Percentiles rank a stretch among this genome's conserved stretches.
phyloP scores from a whole-genome alignment of 1,140 invertebrate species.

The Bombus waltoni region DNA sequence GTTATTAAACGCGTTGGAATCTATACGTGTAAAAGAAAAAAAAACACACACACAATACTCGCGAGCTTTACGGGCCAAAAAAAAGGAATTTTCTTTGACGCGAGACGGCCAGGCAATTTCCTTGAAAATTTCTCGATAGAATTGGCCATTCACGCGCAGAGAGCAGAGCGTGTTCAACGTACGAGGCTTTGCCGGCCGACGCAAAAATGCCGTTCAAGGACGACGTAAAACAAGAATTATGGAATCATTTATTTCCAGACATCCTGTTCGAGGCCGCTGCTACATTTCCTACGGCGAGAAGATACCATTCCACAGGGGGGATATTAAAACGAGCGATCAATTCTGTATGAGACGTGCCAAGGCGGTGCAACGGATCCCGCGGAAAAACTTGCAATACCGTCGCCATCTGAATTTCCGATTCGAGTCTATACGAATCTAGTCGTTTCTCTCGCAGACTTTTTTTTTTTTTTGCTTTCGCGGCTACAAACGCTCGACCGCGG shows the following conservation, averaged over 20 bases:
- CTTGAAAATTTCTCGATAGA: conserved; percentile 13
- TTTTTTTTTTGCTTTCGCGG: background rate
- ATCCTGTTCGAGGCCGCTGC: conserved; percentile 6
- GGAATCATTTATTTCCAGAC: conserved; percentile 32
- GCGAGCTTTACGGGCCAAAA: background rate
- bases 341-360: conserved; percentile 5
- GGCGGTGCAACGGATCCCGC: background rate
- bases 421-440: background rate
- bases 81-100: background rate
- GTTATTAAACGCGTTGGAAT: background rate
- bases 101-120: background rate
- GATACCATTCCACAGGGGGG: conserved; percentile 10
- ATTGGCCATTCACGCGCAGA: background rate
- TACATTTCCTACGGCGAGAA: conserved; percentile 7
- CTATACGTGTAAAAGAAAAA: background rate
- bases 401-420: too few relatives aligned
- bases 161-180: background rate
- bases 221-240: conserved; percentile 27
- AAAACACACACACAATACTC: too few relatives aligned
- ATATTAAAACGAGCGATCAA: conserved; percentile 35
- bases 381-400: background rate
- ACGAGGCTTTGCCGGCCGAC: too few relatives aligned
- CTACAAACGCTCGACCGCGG: background rate
- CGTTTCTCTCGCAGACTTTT: background rate
- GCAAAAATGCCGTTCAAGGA: conserved; percentile 29